Evolutionary conservation across 2,888 invertebrate species (phyloP), one percentile per base, ranked within the genome.

Genomic region (Spodoptera exigua): DNA sequence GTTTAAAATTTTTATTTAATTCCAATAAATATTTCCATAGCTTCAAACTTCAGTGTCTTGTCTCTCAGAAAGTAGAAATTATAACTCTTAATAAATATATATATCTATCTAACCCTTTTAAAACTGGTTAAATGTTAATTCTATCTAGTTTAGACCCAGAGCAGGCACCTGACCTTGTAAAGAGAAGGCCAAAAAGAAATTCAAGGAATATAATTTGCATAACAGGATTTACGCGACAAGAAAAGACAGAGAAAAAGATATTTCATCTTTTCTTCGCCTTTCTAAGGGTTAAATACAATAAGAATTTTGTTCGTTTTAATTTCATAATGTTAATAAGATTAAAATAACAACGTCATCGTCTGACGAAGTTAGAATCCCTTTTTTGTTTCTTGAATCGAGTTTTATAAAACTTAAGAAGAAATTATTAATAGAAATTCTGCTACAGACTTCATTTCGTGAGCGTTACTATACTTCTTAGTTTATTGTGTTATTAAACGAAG

Each of bases 311-410:
- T 47, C 32, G n/a, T 49, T 71, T 61, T 49, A 35, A 66, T 54
- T 64, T 47, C 14, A 41, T 70, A 64, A 60, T 37, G 7, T 13
- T 43, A 64, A 48, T 47, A 65, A 44, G 13, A 65, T 37, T 27
- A 44, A 51, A 60, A 46, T 56, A 39, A 62, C 17, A 58, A 16
- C 21, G 13, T 16, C 40, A 17, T 39, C 14, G 17, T 39, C 16
- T 36, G 2, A 37, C 32, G 13, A 54, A 54, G 62, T 49, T 46
- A 3, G 39, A 54, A 53, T 35, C 54, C 17, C 27, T 34, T 44
- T 37, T 51, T 57, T 36, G 39, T 49, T 49, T 53, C 61, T 36
- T 65, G n/a, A 61, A 55, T 36, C 27, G 14, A 53, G 18, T 48
- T 71, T 46, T 27, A 27, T 7, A 4, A 27, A 64, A 55, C 14